Percentiles rank a stretch among this genome's conserved stretches.
These are phyloP conservation scores for Fregata magnificens DNA, from an alignment of 2,113 vertebrate genomes.

Conservation along the genomic window DNA sequence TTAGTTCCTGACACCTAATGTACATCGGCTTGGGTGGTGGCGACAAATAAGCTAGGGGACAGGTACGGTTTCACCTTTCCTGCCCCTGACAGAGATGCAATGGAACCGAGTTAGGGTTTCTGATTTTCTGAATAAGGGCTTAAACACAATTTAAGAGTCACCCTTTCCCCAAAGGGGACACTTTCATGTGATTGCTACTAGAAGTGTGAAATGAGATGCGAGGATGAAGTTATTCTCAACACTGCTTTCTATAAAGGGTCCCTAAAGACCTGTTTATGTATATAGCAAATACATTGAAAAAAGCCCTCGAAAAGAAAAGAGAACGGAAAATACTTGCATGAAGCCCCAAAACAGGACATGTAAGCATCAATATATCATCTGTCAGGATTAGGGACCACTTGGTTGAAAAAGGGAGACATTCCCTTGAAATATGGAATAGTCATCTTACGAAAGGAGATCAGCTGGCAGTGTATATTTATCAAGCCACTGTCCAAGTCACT, in stretches of 20 bases:
- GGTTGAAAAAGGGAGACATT: neutral
- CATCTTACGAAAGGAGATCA: neutral
- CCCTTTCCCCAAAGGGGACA: neutral
- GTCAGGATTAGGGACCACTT: neutral
- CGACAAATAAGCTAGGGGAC: neutral
- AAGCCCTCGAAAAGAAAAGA: neutral
- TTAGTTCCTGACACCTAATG: neutral
- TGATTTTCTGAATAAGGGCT: neutral
- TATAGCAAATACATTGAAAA: neutral
- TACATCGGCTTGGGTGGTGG: neutral
- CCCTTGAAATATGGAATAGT: neutral
- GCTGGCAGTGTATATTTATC: neutral
- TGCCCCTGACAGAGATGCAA: neutral
- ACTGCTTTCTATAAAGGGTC: neutral
- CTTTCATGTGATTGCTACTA: neutral
- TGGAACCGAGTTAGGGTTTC: neutral
- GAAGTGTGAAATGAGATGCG: neutral
- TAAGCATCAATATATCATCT: neutral
- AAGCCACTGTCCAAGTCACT: neutral
- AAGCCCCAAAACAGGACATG: neutral
- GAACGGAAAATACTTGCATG: neutral
- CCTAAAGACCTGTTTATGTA: neutral
- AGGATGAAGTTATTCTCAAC: neutral
- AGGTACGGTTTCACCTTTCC: neutral
- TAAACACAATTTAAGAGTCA: neutral